These are phyloP conservation scores for Lochmaea capreae DNA, from an alignment of 2,888 invertebrate genomes.

Conservation along the genomic window DNA sequence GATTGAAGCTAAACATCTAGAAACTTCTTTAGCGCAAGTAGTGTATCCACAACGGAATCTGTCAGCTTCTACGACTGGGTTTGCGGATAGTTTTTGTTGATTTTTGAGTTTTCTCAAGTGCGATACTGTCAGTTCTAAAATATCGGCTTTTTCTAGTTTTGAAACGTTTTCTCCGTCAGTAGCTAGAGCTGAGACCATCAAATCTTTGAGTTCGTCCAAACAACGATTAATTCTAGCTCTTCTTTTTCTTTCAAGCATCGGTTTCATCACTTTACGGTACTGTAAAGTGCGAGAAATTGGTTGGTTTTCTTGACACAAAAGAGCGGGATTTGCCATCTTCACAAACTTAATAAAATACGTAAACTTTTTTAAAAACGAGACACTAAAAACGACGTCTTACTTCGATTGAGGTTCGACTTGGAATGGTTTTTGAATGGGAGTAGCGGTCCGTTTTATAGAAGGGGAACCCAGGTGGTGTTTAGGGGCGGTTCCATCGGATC, in stretches of 20 bases:
- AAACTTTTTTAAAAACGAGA: conserved; percentile 24
- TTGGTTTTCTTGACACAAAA: conserved; percentile 58
- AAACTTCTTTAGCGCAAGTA: conserved; percentile 89
- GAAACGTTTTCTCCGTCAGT: conserved; percentile 90
- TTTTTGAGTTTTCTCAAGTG: conserved; percentile 86
- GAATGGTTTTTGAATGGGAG: conserved; percentile 65
- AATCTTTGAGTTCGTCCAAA: conserved; percentile 88
- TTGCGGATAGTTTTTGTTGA: conserved; percentile 78
- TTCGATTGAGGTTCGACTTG: conserved; percentile 60
- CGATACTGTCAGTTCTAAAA: conserved; percentile 85
- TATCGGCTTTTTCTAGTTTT: conserved; percentile 89
- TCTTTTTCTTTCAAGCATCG: conserved; percentile 88
- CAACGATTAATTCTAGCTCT: conserved; percentile 91
- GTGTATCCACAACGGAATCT: conserved; percentile 88
- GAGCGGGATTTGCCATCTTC: conserved; percentile 43
- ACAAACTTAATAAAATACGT: conserved; percentile 51
- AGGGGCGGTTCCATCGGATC: conserved; percentile 44
- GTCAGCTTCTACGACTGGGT: conserved; percentile 80
- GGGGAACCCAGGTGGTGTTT: conserved; percentile 53
- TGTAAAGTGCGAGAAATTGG: conserved; percentile 89
- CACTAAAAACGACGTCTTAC: conserved; percentile 46
- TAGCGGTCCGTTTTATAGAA: conserved; percentile 71
- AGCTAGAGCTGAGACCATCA: conserved; percentile 87
- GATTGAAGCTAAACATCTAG: conserved; percentile 83
- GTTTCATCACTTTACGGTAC: conserved; percentile 95